Conservation (phyloP, 2,888 invertebrate genomes). For the Gastrophysa polygoni region DNA sequence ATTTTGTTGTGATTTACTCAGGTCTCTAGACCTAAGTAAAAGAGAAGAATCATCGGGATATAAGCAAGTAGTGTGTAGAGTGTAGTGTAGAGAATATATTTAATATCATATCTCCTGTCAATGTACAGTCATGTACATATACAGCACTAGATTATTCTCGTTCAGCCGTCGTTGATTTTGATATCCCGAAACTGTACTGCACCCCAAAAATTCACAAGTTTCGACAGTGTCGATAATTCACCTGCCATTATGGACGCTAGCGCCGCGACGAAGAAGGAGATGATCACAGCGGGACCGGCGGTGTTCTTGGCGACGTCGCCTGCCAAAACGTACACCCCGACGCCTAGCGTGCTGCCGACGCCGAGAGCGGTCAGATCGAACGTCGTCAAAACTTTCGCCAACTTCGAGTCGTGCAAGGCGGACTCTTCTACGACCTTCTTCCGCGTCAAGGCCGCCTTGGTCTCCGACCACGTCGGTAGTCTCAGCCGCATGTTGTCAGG, state of each 20-base stretch:
- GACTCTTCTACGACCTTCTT: slow-evolving; percentile 57
- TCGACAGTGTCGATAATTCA: slow-evolving; percentile 57
- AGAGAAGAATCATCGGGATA: too few species aligned
- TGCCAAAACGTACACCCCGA: slow-evolving; percentile 89
- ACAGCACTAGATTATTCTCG: too few species aligned
- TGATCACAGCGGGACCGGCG: slow-evolving; percentile 85
- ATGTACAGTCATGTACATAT: too few species aligned
- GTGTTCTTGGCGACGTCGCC: slow-evolving; percentile 80
- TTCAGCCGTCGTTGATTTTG: too few species aligned
- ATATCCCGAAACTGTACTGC: too few species aligned
- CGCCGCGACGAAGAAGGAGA: slow-evolving; percentile 89
- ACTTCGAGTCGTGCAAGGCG: slow-evolving; percentile 56
- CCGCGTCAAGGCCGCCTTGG: slow-evolving; percentile 51
- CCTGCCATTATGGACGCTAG: slow-evolving; percentile 90
- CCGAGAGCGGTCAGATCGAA: slow-evolving; percentile 85
- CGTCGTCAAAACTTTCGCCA: slow-evolving; percentile 77
- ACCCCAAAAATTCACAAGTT: too few species aligned
- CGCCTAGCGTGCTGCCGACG: slow-evolving; percentile 83
- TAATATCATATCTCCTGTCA: too few species aligned
- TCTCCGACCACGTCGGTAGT: slow-evolving; percentile 44
- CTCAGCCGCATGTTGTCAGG: slow-evolving; percentile 37
- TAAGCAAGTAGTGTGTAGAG: too few species aligned
- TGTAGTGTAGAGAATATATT: too few species aligned
- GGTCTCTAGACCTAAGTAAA: too few species aligned
- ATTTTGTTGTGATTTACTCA: too few species aligned